Base-by-base conservation (phyloP, 2,888 invertebrate genomes). In the Agrochola macilenta region DNA sequence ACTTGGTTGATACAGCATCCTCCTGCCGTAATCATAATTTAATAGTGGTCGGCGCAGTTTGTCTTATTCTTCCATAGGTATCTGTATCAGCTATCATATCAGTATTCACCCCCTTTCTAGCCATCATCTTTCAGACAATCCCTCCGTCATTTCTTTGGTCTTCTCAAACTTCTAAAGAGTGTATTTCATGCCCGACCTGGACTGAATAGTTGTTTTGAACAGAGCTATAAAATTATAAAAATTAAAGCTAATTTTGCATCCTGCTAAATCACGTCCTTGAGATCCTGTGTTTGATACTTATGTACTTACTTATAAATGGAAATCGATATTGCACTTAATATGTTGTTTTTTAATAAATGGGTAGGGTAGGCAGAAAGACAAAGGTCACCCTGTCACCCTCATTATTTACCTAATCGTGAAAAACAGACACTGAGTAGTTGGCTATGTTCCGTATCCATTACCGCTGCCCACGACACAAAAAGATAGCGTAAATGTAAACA, bases 401-500 rank as follows among this genome's bases (percentile, higher is more conserved):
- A 23, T 14, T 52, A 23, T 8, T 35, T 39, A 74, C 12, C 0
- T 46, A 46, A n/a, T 43, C 20, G 11, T 26, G 17, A 26, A n/a
- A 64, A 77, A 78, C 70, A 78, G 43, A 46, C 30, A 30, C 17
- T 26, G 5, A 26, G 0, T n/a, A 49, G 11, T 20, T 35, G 23
- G 0, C 4, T 17, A 61, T 12, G 52, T 73, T 58, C 20, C 49
- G 5, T 49, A 79, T 30, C 49, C 49, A 69, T 20, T 52, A 69
- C 11, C 26, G 7, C 35, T 57, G n/a, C 60, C 5, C 9, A 82
- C 35, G 57, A 63, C 64, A 66, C 57, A 65, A 74, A 69, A 71
- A 69, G 17, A 78, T 61, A 74, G 61, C 52, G 49, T 58, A 58
- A 69, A 58, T 7, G 39, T 66, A 71, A 79, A 79, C 71, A 83